Evolutionary conservation across 2,113 vertebrate species (phyloP).

Genomic region (Otis tarda): DNA sequence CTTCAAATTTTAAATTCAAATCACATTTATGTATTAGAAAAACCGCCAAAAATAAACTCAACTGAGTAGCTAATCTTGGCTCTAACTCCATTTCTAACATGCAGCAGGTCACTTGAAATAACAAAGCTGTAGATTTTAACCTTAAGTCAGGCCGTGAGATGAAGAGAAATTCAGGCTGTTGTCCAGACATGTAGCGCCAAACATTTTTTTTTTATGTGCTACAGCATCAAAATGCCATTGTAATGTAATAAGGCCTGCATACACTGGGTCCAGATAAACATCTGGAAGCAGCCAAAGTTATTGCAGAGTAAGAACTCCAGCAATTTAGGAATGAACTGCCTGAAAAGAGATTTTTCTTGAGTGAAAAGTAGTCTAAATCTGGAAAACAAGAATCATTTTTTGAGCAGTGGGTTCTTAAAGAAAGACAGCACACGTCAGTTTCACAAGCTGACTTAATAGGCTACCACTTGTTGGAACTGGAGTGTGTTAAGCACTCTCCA

Average conservation of each 20-base stretch:
- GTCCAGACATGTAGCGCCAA: not conserved
- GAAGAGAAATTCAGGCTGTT: not conserved
- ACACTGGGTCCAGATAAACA: not conserved
- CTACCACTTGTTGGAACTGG: not conserved
- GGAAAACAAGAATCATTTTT: not conserved
- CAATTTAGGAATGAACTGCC: not conserved
- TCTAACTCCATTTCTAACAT: not conserved
- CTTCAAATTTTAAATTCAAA: not conserved
- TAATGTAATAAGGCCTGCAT: not conserved
- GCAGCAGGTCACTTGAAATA: not conserved
- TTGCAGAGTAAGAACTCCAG: not conserved
- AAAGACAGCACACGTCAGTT: rapidly evolving
- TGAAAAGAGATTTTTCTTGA: not conserved
- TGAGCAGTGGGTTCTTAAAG: not conserved
- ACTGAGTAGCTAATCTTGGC: not conserved
- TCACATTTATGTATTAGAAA: not conserved
- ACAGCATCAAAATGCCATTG: not conserved
- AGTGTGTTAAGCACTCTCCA: not conserved
- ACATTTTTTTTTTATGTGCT: not conserved
- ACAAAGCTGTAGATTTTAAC: not conserved
- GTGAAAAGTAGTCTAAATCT: not conserved
- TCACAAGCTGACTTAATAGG: not conserved
- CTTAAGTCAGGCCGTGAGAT: not conserved
- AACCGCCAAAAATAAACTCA: not conserved
- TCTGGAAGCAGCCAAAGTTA: not conserved